Percentiles rank a stretch among this genome's conserved stretches.
These are phyloP conservation scores for Agonopterix alstromeriana DNA, from an alignment of 2,888 invertebrate genomes.

Conservation along the genomic window DNA sequence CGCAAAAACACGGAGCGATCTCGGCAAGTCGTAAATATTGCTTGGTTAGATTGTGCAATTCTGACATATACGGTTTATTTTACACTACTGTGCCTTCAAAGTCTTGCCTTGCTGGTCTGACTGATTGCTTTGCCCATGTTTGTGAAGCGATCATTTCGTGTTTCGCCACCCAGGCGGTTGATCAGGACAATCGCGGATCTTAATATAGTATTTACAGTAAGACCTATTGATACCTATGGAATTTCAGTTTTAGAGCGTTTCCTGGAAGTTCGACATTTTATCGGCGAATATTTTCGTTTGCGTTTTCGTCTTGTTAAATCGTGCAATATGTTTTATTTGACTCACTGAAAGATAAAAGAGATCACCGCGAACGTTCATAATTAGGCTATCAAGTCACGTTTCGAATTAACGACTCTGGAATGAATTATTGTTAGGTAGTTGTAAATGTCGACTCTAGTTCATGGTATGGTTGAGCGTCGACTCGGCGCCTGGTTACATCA, in stretches of 20 bases:
- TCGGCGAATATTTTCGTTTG: too few relatives aligned
- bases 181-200: constrained; percentile 4
- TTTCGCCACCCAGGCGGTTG: constrained; percentile 26
- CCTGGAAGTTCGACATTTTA: too few relatives aligned
- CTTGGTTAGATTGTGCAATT: constrained; percentile 33
- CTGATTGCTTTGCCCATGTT: constrained; percentile 17
- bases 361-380: constrained; percentile 1
- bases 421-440: constrained; percentile 1
- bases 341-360: constrained; percentile 3
- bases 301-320: too few relatives aligned
- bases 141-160: constrained; percentile 18
- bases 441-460: neutral
- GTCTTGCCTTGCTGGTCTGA: constrained; percentile 8
- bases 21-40: constrained; percentile 23
- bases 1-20: neutral
- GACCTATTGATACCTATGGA: too few relatives aligned
- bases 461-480: constrained; percentile 26
- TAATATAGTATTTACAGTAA: neutral
- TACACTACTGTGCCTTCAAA: constrained; percentile 5
- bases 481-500: constrained; percentile 70
- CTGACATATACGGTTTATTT: constrained; percentile 14
- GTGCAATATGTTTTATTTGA: constrained; percentile 1
- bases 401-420: constrained; percentile 2
- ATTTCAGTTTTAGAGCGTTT: too few relatives aligned
- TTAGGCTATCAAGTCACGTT: neutral